phyloP scores from a whole-genome alignment of 2,113 vertebrate genomes.

The Zingel zingel region DNA sequence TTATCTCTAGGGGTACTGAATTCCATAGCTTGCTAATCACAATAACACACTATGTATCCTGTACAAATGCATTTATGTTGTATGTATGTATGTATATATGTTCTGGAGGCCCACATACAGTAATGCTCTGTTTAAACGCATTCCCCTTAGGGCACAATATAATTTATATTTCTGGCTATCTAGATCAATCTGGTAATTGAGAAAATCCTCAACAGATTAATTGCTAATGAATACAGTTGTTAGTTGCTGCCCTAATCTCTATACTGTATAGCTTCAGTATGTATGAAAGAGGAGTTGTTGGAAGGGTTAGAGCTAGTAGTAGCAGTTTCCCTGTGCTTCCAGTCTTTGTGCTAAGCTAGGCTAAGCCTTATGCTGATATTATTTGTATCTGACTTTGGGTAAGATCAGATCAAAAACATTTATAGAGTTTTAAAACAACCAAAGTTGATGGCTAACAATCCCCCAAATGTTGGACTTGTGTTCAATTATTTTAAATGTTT shows the following conservation, averaged over 20 bases:
- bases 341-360: not conserved
- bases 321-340: not conserved
- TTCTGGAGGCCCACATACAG: too few relatives aligned
- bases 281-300: not conserved
- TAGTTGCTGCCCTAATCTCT: not conserved
- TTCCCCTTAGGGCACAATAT: too few relatives aligned
- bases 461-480: not conserved
- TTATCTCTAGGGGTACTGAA: not conserved
- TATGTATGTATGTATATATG: not conserved
- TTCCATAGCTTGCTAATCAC: not conserved
- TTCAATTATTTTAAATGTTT: not conserved
- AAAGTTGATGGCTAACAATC: not conserved
- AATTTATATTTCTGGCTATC: too few relatives aligned
- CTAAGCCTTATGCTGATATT: not conserved
- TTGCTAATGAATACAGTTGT: not conserved
- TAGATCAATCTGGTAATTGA: not conserved
- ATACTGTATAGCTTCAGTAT: not conserved
- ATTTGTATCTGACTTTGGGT: not conserved
- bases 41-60: not conserved
- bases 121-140: too few relatives aligned
- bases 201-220: not conserved
- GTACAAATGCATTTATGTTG: not conserved
- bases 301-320: not conserved
- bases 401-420: not conserved
- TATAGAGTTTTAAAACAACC: too few relatives aligned